These are phyloP conservation scores for Pachycephala philippinensis DNA, from an alignment of 2,113 vertebrate species.

Conservation along the genomic window DNA sequence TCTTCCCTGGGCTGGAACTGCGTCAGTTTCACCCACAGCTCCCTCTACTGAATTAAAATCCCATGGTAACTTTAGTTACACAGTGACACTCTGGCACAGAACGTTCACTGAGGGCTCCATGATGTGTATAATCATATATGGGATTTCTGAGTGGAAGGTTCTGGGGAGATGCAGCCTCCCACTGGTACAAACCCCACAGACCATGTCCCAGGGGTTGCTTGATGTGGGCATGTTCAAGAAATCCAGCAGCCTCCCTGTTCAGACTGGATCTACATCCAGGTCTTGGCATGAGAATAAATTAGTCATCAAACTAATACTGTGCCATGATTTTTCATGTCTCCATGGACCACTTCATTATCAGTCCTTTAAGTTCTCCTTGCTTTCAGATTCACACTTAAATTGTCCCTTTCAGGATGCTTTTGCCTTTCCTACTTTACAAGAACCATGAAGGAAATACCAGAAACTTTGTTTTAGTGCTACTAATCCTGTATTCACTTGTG, in stretches of 20 bases:
- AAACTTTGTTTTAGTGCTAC: background rate
- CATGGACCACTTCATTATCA: background rate
- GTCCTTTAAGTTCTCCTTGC: background rate
- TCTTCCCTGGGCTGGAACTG: slow-evolving; percentile 55
- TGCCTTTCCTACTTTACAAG: background rate
- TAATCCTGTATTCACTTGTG: background rate
- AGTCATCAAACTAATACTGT: background rate
- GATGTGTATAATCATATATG: background rate
- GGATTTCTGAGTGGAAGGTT: background rate
- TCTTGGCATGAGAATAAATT: background rate
- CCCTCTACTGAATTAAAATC: slow-evolving; percentile 72
- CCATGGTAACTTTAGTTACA: slow-evolving; percentile 19
- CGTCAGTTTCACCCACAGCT: slow-evolving; percentile 60
- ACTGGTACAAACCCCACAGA: background rate
- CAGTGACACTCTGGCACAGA: background rate
- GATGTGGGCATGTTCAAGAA: background rate
- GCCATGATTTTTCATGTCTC: background rate
- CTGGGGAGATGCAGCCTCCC: background rate
- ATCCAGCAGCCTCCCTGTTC: background rate
- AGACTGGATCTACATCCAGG: background rate
- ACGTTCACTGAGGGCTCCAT: background rate
- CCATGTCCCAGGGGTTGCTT: background rate
- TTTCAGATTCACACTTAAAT: background rate
- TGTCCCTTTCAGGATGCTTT: background rate
- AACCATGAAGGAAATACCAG: background rate